Evolutionary conservation across 2,797 vertebrate species (phyloP).

Genomic region (Xyrichtys novacula): DNA sequence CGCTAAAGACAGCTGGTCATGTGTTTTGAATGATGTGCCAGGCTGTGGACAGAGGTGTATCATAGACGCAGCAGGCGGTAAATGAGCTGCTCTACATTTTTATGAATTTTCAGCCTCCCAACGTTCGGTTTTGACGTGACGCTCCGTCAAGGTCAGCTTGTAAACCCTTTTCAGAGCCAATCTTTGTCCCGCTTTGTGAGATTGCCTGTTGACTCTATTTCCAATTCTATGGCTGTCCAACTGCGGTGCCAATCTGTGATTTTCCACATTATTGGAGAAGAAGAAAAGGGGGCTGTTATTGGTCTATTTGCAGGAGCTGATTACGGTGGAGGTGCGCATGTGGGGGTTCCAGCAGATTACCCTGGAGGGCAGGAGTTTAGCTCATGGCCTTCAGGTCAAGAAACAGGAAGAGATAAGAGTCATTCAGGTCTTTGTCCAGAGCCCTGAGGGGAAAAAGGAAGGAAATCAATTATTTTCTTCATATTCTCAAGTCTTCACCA

Average conservation of each 20-base stretch:
- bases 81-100: constrained; percentile 66
- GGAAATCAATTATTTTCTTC: neutral
- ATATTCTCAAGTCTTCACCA: too few relatives aligned
- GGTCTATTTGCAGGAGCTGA: constrained; percentile 41
- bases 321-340: neutral
- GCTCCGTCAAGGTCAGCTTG: constrained; percentile 33
- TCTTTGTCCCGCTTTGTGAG: constrained; percentile 48
- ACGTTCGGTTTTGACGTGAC: neutral
- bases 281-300: constrained; percentile 46
- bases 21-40: constrained; percentile 37
- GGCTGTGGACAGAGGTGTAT: constrained; percentile 15
- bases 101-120: constrained; percentile 41
- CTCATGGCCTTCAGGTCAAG: constrained; percentile 1
- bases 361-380: constrained; percentile 18
- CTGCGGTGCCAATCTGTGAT: constrained; percentile 28
- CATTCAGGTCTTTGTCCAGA: neutral
- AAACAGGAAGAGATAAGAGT: neutral
- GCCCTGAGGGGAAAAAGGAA: neutral
- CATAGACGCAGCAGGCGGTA: constrained; percentile 45
- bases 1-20: constrained; percentile 3
- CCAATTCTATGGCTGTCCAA: constrained; percentile 6
- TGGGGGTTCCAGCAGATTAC: constrained; percentile 16
- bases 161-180: constrained; percentile 43
- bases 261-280: constrained; percentile 60
- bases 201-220: constrained; percentile 60